A percentile compares a stretch with the other conserved stretches of the same genome.
phyloP scores from a whole-genome alignment of 1,140 invertebrate species.

The Drosophila parvula region DNA sequence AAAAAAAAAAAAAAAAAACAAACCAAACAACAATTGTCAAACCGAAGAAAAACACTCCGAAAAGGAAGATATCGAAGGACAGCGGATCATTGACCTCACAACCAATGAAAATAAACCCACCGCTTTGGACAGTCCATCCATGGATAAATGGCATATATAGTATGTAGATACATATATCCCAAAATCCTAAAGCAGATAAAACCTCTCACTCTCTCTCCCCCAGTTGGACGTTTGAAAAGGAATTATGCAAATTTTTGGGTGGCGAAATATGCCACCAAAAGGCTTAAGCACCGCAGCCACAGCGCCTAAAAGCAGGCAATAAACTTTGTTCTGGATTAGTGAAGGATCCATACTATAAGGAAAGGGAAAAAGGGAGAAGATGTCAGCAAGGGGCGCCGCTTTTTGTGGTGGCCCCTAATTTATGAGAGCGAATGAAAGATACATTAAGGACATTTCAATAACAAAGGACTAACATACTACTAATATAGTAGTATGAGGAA shows the following conservation, averaged over 20 bases:
- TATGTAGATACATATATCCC: slow-evolving; percentile 26
- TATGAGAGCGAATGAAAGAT: not conserved
- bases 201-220: too few relatives aligned
- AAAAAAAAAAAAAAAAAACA: slow-evolving; percentile 3
- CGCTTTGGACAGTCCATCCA: slow-evolving; percentile 30
- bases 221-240: slow-evolving; percentile 9
- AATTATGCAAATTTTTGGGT: slow-evolving; percentile 41
- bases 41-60: slow-evolving; percentile 53
- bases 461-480: not conserved
- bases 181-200: slow-evolving; percentile 24
- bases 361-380: not conserved
- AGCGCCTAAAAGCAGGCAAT: slow-evolving; percentile 59
- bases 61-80: slow-evolving; percentile 74
- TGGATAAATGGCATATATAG: slow-evolving; percentile 21
- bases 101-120: slow-evolving; percentile 24
- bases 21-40: slow-evolving; percentile 36
- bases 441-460: slow-evolving; percentile 1
- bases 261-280: slow-evolving; percentile 7
- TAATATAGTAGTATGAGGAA: not conserved
- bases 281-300: slow-evolving; percentile 1
- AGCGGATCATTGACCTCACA: slow-evolving; percentile 38
- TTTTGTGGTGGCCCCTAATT: not conserved
- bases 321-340: slow-evolving; percentile 39
- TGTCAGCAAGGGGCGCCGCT: not conserved
- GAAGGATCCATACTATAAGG: too few relatives aligned